A percentile compares a stretch with the other conserved stretches of the same genome.
These are phyloP conservation scores for Enteromius thamalakanensis DNA, from an alignment of 2,797 vertebrate genomes.

Conservation along the genomic window DNA sequence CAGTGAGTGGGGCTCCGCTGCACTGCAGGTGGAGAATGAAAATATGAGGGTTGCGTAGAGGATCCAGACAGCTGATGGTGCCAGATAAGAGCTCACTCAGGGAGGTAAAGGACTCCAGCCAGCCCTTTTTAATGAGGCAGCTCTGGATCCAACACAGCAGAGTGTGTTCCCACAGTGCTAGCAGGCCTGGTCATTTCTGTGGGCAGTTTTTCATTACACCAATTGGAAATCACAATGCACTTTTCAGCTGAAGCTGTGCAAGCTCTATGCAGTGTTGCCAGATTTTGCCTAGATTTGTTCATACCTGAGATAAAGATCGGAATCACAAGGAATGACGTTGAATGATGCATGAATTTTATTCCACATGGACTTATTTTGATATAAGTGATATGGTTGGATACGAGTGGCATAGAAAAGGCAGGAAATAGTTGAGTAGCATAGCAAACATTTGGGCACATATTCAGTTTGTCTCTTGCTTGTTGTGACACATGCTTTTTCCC, in stretches of 20 bases:
- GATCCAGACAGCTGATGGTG: constrained; percentile 80
- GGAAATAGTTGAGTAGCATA: constrained; percentile 9
- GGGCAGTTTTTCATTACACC: constrained; percentile 11
- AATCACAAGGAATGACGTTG: constrained; percentile 4
- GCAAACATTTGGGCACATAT: constrained; percentile 19
- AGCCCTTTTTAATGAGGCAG: constrained; percentile 53
- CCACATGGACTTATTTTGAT: constrained; percentile 35
- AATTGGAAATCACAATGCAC: not conserved
- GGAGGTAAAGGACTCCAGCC: constrained; percentile 68
- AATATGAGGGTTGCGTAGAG: constrained; percentile 76
- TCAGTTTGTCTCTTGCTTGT: constrained; percentile 24
- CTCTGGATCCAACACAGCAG: constrained; percentile 36
- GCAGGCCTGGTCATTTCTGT: not conserved
- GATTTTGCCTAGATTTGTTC: constrained; percentile 19
- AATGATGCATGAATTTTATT: constrained; percentile 40
- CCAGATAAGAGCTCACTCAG: constrained; percentile 78
- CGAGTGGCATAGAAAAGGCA: constrained; percentile 16
- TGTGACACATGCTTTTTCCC: constrained; percentile 38
- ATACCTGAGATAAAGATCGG: constrained; percentile 24
- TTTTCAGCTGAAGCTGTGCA: not conserved
- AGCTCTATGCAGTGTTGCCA: constrained; percentile 17
- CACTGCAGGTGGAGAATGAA: constrained; percentile 79
- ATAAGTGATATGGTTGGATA: constrained; percentile 23
- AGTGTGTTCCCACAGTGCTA: not conserved
- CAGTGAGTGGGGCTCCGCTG: constrained; percentile 68